phyloP scores from a whole-genome alignment of 2,113 vertebrate species.

The Propithecus coquereli region DNA sequence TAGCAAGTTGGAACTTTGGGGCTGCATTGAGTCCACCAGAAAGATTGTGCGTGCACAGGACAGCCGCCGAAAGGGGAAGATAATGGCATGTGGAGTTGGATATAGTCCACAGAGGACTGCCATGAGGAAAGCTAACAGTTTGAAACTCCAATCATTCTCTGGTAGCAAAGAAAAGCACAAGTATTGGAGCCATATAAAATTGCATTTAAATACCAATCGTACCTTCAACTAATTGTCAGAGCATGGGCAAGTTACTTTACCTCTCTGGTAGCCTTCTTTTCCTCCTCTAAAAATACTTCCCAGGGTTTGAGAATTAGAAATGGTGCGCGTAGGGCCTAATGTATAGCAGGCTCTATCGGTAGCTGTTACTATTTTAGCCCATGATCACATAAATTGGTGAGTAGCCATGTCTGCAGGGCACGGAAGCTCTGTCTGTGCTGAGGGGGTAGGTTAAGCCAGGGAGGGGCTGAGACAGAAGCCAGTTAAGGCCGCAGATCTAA shows the following conservation, averaged over 20 bases:
- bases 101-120: fast-evolving
- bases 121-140: neutral
- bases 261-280: neutral
- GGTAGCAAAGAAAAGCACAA: neutral
- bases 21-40: neutral
- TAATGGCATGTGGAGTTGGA: too few relatives aligned
- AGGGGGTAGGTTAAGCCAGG: too few relatives aligned
- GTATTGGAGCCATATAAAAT: neutral
- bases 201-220: neutral
- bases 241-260: neutral
- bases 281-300: neutral
- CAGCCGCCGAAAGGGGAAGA: neutral
- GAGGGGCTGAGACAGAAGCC: neutral
- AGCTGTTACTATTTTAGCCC: neutral
- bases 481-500: neutral
- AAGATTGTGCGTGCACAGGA: neutral
- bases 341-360: neutral
- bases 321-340: fast-evolving
- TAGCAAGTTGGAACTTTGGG: neutral
- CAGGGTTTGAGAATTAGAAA: neutral
- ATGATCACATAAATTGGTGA: neutral
- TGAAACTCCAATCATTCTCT: neutral
- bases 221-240: neutral
- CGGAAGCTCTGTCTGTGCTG: neutral
- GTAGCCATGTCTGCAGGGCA: too few relatives aligned